phyloP scores from a whole-genome alignment of 2,888 invertebrate species.

The Peribatodes rhomboidaria region DNA sequence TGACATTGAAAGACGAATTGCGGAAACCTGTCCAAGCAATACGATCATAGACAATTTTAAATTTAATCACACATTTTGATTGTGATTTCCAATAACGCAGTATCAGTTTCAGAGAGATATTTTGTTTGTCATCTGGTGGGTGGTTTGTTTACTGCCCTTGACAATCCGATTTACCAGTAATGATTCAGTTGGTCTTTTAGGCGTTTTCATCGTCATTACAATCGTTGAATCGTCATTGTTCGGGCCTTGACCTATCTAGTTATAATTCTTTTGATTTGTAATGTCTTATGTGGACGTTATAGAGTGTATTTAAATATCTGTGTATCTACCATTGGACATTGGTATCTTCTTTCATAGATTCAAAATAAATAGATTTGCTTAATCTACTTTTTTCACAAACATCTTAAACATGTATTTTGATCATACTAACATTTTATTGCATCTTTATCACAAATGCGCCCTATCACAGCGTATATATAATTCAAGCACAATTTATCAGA shows the following conservation, averaged over 20 bases:
- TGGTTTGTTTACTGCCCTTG: slow-evolving; percentile 39
- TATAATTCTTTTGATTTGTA: no score
- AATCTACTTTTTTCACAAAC: no score
- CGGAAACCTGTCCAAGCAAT: slow-evolving; percentile 39
- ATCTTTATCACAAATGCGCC: slow-evolving; percentile 16
- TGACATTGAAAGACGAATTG: slow-evolving; percentile 29
- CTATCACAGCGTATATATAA: slow-evolving; percentile 37
- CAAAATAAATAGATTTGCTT: neutral
- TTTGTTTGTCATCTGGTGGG: slow-evolving; percentile 43
- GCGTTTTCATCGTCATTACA: neutral
- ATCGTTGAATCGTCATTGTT: neutral
- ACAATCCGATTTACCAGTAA: slow-evolving; percentile 25
- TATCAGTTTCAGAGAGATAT: slow-evolving; percentile 40
- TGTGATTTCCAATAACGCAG: slow-evolving; percentile 29
- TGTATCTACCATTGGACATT: no score
- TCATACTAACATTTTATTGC: neutral
- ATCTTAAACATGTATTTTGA: neutral
- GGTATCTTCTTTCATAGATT: neutral
- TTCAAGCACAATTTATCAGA: slow-evolving; percentile 39
- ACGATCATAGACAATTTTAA: slow-evolving; percentile 15
- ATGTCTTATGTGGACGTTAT: no score
- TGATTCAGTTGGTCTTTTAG: slow-evolving; percentile 3
- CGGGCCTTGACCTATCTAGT: no score
- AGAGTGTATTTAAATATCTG: no score
- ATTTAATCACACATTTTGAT: slow-evolving; percentile 25